Evolutionary conservation across 1,140 invertebrate genomes (phyloP).

Genomic region (Eueides isabella): DNA sequence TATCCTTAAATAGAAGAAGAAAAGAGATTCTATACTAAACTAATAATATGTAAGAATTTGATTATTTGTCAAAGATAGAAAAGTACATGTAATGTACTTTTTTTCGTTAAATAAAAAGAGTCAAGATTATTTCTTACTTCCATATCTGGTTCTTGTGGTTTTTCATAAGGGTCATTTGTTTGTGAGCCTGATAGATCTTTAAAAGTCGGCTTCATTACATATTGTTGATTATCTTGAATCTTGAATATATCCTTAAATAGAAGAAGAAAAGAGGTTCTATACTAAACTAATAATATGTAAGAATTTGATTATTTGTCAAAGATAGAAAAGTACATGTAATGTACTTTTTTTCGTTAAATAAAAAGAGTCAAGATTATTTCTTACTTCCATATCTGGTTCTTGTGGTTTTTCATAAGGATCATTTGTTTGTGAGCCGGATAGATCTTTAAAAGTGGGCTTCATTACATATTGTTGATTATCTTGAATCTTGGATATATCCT

Average conservation of each 20-base stretch:
- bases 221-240: background rate
- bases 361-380: background rate
- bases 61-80: too few relatives aligned
- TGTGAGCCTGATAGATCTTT: background rate
- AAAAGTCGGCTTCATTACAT: background rate
- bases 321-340: too few relatives aligned
- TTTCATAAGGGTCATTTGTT: background rate
- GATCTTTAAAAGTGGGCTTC: background rate
- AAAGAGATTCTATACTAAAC: too few relatives aligned
- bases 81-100: too few relatives aligned
- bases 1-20: too few relatives aligned
- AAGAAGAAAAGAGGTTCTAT: too few relatives aligned
- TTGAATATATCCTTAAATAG: background rate
- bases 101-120: too few relatives aligned
- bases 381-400: background rate
- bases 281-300: too few relatives aligned
- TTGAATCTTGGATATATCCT: background rate
- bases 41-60: too few relatives aligned
- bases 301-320: too few relatives aligned
- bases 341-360: too few relatives aligned
- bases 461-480: background rate
- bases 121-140: background rate
- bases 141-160: background rate
- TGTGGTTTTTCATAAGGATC: background rate
- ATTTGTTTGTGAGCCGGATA: conserved; percentile 3